Evolutionary conservation across 2,888 invertebrate species (phyloP).

Genomic region (Suillia variegata): DNA sequence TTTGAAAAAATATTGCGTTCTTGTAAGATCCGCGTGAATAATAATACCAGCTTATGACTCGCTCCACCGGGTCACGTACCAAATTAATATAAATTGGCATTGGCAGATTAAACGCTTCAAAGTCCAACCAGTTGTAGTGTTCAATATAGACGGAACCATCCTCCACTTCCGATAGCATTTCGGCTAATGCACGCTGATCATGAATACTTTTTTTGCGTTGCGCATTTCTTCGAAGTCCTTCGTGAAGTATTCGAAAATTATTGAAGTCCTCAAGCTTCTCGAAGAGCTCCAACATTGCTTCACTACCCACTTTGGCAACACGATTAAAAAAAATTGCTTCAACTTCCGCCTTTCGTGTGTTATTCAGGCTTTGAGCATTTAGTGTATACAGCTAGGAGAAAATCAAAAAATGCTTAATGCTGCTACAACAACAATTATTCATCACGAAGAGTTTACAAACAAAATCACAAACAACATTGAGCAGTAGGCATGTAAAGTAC

Average conservation of each 20-base stretch:
- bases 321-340: slow-evolving; percentile 68
- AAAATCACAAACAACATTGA: too few species aligned
- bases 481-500: too few species aligned
- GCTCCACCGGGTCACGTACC: slow-evolving; percentile 85
- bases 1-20: slow-evolving; percentile 76
- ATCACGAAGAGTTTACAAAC: too few species aligned
- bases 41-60: slow-evolving; percentile 89
- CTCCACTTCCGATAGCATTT: slow-evolving; percentile 71
- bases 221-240: slow-evolving; percentile 49
- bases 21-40: slow-evolving; percentile 77
- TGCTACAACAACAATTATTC: too few species aligned
- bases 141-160: slow-evolving; percentile 81
- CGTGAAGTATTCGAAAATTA: slow-evolving; percentile 60
- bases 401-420: too few species aligned
- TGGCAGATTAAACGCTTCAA: slow-evolving; percentile 77
- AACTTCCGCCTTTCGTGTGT: slow-evolving; percentile 72
- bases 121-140: slow-evolving; percentile 85
- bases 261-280: slow-evolving; percentile 68
- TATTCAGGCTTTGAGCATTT: slow-evolving; percentile 74
- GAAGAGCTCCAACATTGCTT: slow-evolving; percentile 82
- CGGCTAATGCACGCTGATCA: slow-evolving; percentile 74
- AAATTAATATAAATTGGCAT: slow-evolving; percentile 86
- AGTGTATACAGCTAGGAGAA: slow-evolving; percentile 63
- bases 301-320: slow-evolving; percentile 70
- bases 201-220: slow-evolving; percentile 64